These are phyloP conservation scores for Thymelicus sylvestris DNA, from an alignment of 2,888 invertebrate species.

Conservation along the genomic window DNA sequence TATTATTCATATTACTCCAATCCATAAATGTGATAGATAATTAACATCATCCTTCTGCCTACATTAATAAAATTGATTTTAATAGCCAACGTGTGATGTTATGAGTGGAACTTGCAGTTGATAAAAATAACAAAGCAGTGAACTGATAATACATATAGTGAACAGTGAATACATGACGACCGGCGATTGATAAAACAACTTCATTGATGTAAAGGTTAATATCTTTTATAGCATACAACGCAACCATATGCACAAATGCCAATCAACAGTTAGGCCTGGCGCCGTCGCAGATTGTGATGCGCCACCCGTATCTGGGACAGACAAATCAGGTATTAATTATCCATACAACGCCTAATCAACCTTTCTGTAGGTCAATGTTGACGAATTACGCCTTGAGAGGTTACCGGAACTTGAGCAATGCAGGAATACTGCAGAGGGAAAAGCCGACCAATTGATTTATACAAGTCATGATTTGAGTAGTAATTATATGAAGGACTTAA, in stretches of 20 bases:
- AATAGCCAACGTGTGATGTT: constrained; percentile 1
- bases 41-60: not conserved
- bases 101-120: not conserved
- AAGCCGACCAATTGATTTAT: not conserved
- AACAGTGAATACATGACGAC: not conserved
- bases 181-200: constrained; percentile 12
- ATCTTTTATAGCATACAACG: constrained; percentile 37
- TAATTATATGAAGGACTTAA: not conserved
- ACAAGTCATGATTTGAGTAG: not conserved
- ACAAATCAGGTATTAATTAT: constrained; percentile 79
- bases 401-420: constrained; percentile 34
- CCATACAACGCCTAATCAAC: constrained; percentile 67
- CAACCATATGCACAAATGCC: constrained; percentile 65
- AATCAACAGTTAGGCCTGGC: constrained; percentile 79
- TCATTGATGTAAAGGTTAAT: constrained; percentile 26
- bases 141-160: too few species aligned
- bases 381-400: constrained; percentile 41
- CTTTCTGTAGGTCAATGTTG: constrained; percentile 55
- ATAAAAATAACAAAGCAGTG: constrained; percentile 3
- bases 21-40: not conserved
- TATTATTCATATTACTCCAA: not conserved
- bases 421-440: constrained; percentile 9
- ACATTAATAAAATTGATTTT: not conserved
- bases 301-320: constrained; percentile 76
- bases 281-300: constrained; percentile 78